These are phyloP conservation scores for Vidua macroura DNA, from an alignment of 2,113 vertebrate species.

Conservation along the genomic window DNA sequence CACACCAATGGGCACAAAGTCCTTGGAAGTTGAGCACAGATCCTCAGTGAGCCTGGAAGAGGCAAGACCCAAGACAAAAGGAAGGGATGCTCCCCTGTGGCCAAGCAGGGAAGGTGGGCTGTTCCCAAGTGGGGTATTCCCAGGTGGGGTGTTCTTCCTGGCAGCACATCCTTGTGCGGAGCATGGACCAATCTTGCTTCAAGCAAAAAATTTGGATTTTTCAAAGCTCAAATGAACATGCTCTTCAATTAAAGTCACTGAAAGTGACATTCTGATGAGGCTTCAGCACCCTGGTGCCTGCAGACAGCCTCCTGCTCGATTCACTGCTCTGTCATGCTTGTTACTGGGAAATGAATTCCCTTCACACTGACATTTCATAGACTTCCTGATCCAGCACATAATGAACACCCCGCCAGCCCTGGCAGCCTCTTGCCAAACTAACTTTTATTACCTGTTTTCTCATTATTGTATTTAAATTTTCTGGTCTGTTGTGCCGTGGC, in stretches of 20 bases:
- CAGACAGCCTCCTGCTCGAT: constrained; percentile 26
- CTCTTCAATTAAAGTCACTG: background rate
- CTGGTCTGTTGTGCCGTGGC: background rate
- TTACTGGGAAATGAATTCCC: constrained; percentile 65
- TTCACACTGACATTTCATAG: constrained; percentile 66
- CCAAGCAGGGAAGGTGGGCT: background rate
- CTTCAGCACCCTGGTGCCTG: constrained; percentile 11
- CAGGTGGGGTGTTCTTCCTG: background rate
- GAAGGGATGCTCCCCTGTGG: background rate
- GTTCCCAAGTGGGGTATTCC: background rate
- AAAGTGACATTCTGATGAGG: constrained; percentile 41
- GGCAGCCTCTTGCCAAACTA: constrained; percentile 47
- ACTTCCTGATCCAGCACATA: constrained; percentile 52
- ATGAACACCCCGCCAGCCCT: constrained; percentile 42
- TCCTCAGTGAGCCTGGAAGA: background rate
- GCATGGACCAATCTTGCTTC: background rate
- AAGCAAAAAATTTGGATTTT: background rate
- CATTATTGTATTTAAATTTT: constrained; percentile 43
- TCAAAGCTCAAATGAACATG: background rate
- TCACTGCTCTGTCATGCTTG: constrained; percentile 55
- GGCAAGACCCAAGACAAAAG: background rate
- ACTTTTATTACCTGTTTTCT: constrained; percentile 47
- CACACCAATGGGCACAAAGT: background rate
- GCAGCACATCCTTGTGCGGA: background rate
- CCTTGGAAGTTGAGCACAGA: background rate